Evolutionary conservation across 2,113 vertebrate species (phyloP).

Genomic region (Onychorhynchus coronatus): DNA sequence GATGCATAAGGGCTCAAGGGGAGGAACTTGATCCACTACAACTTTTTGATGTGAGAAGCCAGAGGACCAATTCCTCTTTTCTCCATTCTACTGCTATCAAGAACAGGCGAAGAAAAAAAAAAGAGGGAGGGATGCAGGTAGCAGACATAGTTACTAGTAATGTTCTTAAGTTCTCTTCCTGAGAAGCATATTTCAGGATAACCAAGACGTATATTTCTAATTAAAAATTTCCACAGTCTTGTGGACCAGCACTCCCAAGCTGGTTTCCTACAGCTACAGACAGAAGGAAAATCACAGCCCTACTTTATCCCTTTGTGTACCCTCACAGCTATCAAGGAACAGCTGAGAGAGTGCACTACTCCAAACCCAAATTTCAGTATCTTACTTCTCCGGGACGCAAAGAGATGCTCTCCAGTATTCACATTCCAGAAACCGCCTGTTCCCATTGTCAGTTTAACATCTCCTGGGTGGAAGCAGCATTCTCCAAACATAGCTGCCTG

Average conservation of each 20-base stretch:
- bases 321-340: background rate
- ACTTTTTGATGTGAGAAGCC: background rate
- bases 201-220: background rate
- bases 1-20: background rate
- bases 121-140: background rate
- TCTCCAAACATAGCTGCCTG: conserved; percentile 98
- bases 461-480: conserved; percentile 91
- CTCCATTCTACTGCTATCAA: background rate
- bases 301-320: background rate
- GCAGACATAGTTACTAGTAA: background rate
- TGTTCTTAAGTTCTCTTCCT: background rate
- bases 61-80: background rate
- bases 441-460: conserved; percentile 96
- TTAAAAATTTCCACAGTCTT: background rate
- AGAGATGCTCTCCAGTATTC: conserved; percentile 87
- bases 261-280: background rate
- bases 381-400: conserved; percentile 80
- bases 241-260: background rate
- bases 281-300: background rate
- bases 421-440: conserved; percentile 95
- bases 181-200: background rate
- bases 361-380: background rate
- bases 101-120: background rate
- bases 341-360: background rate
- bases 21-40: background rate